Base-by-base conservation (phyloP, 2,797 vertebrate genomes). In the Anabas testudineus region DNA sequence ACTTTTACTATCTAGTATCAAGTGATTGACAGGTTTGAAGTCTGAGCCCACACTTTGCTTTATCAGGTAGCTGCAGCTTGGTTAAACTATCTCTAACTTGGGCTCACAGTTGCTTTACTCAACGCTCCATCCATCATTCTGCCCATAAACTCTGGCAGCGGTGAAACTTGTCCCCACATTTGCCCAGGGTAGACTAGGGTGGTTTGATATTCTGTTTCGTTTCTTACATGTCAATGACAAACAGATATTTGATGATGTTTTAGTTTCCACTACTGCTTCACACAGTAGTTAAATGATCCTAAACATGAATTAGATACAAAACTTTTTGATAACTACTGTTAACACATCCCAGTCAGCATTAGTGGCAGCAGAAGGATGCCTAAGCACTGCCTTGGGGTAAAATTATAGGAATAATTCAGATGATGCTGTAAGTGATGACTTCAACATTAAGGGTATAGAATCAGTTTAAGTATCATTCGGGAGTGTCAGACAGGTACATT, bases 61-160 rank as follows among this genome's bases (percentile, higher is more conserved):
- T 91, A 91, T 81, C 89, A 91, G 76, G 87, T 74, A 87, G 30
- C 84, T 86, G 87, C 90, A 95, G 87, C 69, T 78, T 87, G 81
- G 86, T 92, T 87, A 80, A 90, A 92, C 82, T 87, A 70, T 83
- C 82, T 90, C 75, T 81, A 88, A 88, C 84, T 86, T 80, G 83
- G 84, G 88, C 82, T 60, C 21, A 24, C 74, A 62, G 57, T 57
- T 78, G 54, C 77, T 78, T 64, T 67, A 30, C 73, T 64, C 46
- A 79, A 76, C 69, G 71, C 53, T 63, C 46, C 80, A 88, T 88
- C 82, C 69, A 87, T 91, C 86, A 87, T 84, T 59, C 67, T 66
- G 60, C 61, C 59, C 48, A 45, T 64, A 67, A 78, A 85, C 61
- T 45, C 73, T 51, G 42, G 49, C 62, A 76, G 52, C 67, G 58